Evolutionary conservation across 2,797 vertebrate species (phyloP).

Genomic region (Rhynchonycteris naso): DNA sequence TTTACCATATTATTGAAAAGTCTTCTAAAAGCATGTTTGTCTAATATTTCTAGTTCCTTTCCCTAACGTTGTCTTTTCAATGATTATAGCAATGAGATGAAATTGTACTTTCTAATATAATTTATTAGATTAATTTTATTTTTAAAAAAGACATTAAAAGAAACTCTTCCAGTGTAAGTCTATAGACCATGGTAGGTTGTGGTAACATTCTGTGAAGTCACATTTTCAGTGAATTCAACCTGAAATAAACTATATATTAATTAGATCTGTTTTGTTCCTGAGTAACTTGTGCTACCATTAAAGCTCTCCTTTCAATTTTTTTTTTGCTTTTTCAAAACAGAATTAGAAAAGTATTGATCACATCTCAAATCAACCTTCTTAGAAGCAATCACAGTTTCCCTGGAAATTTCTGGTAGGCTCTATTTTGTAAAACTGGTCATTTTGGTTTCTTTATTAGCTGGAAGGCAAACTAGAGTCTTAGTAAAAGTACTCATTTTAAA

Average conservation of each 20-base stretch:
- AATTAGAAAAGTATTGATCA: neutral
- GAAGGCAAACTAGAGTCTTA: neutral
- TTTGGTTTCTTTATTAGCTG: slow-evolving; percentile 30
- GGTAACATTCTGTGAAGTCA: neutral
- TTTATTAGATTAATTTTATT: slow-evolving; percentile 48
- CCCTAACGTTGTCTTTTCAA: slow-evolving; percentile 4
- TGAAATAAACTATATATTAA: neutral
- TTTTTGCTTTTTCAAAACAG: neutral
- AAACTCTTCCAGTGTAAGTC: neutral
- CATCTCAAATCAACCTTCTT: neutral
- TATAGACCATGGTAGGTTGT: neutral
- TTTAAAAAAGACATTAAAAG: neutral
- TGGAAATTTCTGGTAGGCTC: neutral
- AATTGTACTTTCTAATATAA: neutral
- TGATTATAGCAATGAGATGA: neutral
- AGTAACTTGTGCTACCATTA: neutral
- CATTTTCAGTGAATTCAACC: neutral
- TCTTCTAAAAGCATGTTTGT: slow-evolving; percentile 36
- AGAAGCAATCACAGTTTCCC: neutral
- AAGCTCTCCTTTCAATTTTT: neutral
- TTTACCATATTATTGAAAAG: slow-evolving; percentile 69
- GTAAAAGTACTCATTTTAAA: slow-evolving; percentile 4
- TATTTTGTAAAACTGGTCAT: neutral
- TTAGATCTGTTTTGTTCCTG: neutral
- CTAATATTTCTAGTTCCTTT: neutral